These are phyloP conservation scores for Eupithecia vulgata DNA, from an alignment of 2,888 invertebrate species.

Conservation along the genomic window DNA sequence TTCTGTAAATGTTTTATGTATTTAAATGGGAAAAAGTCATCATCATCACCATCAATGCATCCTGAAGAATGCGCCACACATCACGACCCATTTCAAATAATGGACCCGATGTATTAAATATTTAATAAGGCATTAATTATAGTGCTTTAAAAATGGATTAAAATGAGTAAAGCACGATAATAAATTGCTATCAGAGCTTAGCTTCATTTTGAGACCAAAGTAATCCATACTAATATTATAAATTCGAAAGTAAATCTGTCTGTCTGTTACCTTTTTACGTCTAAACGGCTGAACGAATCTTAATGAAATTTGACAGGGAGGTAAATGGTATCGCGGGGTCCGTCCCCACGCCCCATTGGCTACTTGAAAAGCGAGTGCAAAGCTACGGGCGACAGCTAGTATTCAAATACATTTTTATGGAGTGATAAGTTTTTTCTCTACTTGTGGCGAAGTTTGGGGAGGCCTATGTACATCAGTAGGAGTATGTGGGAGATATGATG, in stretches of 20 bases:
- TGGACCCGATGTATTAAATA: not conserved
- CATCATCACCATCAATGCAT: not conserved
- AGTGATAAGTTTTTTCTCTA: not conserved
- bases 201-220: not conserved
- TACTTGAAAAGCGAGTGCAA: too few species aligned
- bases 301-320: too few species aligned
- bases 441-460: not conserved
- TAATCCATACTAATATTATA: too few species aligned
- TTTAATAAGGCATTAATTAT: too few species aligned
- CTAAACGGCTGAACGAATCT: too few species aligned
- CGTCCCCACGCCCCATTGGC: too few species aligned
- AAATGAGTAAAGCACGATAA: not conserved
- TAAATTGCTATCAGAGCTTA: not conserved
- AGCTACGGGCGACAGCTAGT: too few species aligned
- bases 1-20: slow-evolving; percentile 80
- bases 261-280: too few species aligned
- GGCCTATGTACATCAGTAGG: not conserved
- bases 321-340: too few species aligned
- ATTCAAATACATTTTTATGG: not conserved
- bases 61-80: too few species aligned
- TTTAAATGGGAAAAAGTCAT: slow-evolving; percentile 19
- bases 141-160: not conserved
- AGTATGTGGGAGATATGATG: not conserved
- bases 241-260: too few species aligned
- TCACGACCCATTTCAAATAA: not conserved